Evolutionary conservation across 1,140 invertebrate species (phyloP).

Genomic region (Pemphigus obesinymphae): DNA sequence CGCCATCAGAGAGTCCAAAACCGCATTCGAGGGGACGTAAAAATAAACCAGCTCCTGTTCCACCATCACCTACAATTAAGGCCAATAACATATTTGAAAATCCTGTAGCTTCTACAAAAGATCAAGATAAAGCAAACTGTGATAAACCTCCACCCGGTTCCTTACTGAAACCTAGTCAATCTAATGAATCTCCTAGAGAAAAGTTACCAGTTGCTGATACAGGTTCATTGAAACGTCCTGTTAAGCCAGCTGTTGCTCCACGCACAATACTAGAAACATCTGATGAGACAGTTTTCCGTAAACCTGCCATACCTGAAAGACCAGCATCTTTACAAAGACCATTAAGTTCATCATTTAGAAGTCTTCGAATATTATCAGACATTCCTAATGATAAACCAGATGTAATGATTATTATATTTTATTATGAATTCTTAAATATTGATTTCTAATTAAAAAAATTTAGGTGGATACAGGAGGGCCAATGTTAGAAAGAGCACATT

Average conservation of each 20-base stretch:
- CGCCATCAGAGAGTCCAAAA: conserved; percentile 66
- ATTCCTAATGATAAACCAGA: conserved; percentile 11
- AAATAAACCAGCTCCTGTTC: conserved; percentile 65
- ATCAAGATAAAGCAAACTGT: conserved; percentile 21
- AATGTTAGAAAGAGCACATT: conserved; percentile 61
- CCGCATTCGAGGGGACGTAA: conserved; percentile 63
- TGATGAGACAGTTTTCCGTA: conserved; percentile 47
- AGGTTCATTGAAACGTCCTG: conserved; percentile 31
- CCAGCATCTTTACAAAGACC: conserved; percentile 61
- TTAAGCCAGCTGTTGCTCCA: conserved; percentile 45
- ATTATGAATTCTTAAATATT: not conserved
- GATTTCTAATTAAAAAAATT: not conserved
- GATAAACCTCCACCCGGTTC: conserved; percentile 25
- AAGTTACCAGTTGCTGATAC: conserved; percentile 3
- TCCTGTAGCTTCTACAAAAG: not conserved
- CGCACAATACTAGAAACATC: conserved; percentile 43
- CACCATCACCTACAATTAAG: conserved; percentile 52
- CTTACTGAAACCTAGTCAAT: conserved; percentile 10
- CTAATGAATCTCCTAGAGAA: conserved; percentile 10
- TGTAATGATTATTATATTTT: not conserved
- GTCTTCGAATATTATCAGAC: conserved; percentile 39
- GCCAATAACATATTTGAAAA: conserved; percentile 15
- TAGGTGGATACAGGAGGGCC: conserved; percentile 37
- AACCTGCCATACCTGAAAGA: conserved; percentile 67
- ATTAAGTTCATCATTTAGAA: conserved; percentile 48